These are phyloP conservation scores for Rallus limicola DNA, from an alignment of 2,113 vertebrate genomes.

Conservation along the genomic window DNA sequence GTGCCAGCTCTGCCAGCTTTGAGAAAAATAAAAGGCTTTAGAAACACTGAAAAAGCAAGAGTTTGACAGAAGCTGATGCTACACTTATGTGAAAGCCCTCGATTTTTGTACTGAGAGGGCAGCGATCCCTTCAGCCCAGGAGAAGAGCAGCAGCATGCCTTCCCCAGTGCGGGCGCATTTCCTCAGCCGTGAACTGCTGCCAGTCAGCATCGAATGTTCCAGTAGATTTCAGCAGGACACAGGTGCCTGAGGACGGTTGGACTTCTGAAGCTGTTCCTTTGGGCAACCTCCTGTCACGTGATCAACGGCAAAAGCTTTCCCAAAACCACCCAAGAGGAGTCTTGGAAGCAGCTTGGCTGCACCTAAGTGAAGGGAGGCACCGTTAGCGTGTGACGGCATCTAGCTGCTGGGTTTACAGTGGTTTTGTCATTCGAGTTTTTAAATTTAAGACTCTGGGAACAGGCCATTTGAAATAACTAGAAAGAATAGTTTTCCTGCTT, in stretches of 20 bases:
- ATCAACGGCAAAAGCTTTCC: background rate
- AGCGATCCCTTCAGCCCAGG: background rate
- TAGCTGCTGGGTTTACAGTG: background rate
- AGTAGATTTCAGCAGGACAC: background rate
- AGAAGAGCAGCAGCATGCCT: background rate
- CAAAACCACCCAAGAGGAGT: background rate
- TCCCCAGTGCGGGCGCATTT: background rate
- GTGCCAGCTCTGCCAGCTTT: background rate
- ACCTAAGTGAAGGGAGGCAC: background rate
- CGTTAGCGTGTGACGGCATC: accelerated
- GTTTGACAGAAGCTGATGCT: background rate
- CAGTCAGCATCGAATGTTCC: background rate
- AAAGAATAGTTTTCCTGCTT: background rate
- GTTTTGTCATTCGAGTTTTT: background rate
- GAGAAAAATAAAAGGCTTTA: background rate
- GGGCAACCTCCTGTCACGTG: background rate
- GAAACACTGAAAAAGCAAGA: background rate
- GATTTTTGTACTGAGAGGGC: background rate
- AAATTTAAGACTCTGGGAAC: background rate
- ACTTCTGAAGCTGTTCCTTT: background rate
- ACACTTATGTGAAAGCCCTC: background rate
- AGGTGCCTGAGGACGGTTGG: background rate
- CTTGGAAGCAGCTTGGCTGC: background rate
- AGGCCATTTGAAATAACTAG: background rate
- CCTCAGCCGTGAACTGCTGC: background rate